Evolutionary conservation across 2,113 vertebrate genomes (phyloP).

Genomic region (Lagenorhynchus albirostris): DNA sequence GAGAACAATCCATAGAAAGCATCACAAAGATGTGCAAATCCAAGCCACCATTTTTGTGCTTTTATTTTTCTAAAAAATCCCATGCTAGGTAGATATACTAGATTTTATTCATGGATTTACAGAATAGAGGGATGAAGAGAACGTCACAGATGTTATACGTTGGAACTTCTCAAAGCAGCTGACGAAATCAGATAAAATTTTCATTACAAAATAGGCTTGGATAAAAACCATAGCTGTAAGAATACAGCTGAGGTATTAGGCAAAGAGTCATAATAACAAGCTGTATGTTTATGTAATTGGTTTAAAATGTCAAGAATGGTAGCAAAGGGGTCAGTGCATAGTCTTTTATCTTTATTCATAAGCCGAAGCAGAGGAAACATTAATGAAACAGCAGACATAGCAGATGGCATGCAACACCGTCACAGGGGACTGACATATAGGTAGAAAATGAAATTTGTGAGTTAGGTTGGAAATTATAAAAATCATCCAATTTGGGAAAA

Average conservation of each 20-base stretch:
- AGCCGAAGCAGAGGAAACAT: background rate
- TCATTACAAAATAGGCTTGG: slow-evolving; percentile 44
- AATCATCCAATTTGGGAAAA: background rate
- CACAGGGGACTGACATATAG: background rate
- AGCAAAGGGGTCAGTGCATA: slow-evolving; percentile 16
- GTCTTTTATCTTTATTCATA: slow-evolving; percentile 35
- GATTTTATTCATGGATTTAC: background rate
- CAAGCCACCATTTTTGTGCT: background rate
- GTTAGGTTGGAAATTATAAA: background rate
- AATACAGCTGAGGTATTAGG: background rate
- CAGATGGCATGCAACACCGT: slow-evolving; percentile 1
- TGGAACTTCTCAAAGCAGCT: slow-evolving; percentile 38
- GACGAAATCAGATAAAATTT: slow-evolving; percentile 49
- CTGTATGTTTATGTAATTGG: slow-evolving; percentile 1
- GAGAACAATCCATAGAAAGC: background rate
- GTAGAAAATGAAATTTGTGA: slow-evolving; percentile 26
- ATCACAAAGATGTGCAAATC: background rate
- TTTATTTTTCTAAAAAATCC: slow-evolving; percentile 18
- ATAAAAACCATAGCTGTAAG: background rate
- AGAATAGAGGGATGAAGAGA: slow-evolving; percentile 13
- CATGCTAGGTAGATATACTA: background rate
- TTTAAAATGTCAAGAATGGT: slow-evolving; percentile 40
- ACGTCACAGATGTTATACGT: slow-evolving; percentile 24
- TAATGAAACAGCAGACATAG: background rate
- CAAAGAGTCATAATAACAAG: background rate